Evolutionary conservation across 2,113 vertebrate genomes (phyloP).

Genomic region (Plectropomus leopardus): DNA sequence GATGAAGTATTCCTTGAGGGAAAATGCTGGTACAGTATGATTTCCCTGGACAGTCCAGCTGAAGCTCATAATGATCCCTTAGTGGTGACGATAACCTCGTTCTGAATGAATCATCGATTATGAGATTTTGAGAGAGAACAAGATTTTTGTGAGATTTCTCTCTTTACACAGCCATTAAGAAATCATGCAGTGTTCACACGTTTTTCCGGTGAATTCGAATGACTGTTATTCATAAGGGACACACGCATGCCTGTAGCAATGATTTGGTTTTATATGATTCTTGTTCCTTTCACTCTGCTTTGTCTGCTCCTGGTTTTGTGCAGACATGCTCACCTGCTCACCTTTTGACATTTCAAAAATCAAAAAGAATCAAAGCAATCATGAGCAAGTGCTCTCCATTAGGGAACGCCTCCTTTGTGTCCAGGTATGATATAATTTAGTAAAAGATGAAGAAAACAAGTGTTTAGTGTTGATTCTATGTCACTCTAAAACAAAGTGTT

Average conservation of each 20-base stretch:
- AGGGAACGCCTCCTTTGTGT: conserved; percentile 7
- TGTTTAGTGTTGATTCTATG: too few species aligned
- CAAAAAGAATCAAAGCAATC: too few species aligned
- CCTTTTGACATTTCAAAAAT: neutral
- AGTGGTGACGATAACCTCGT: neutral
- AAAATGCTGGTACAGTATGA: neutral
- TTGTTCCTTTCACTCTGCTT: neutral
- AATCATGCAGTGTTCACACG: too few species aligned
- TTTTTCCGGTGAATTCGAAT: neutral
- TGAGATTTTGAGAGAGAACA: neutral
- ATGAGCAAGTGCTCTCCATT: conserved; percentile 3
- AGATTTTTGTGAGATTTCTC: neutral
- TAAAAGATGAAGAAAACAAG: neutral
- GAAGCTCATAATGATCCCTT: neutral
- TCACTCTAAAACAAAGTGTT: neutral
- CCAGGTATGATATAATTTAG: neutral
- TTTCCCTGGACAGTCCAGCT: neutral
- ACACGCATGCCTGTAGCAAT: neutral
- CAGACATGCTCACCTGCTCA: neutral
- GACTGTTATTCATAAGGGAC: neutral
- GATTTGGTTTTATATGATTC: neutral
- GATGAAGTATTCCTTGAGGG: too few species aligned
- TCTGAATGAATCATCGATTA: neutral
- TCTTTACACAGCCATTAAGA: neutral
- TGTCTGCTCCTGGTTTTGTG: too few species aligned